These are phyloP conservation scores for Drosophila engyochracea DNA, from an alignment of 2,888 invertebrate species.

Conservation along the genomic window DNA sequence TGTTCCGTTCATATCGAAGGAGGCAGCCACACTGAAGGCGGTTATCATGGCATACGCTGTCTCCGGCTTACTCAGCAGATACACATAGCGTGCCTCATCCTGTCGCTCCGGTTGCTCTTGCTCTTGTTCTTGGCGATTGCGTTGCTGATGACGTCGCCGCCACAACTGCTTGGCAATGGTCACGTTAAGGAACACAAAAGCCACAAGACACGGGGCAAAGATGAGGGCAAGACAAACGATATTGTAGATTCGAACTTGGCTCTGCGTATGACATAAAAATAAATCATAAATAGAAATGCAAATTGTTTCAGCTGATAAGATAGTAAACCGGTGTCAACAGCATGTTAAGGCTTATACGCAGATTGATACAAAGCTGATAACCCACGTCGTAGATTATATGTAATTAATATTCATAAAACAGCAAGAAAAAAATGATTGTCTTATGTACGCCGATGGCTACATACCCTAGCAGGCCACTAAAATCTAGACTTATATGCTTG, in stretches of 20 bases:
- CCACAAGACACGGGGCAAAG: slow-evolving; percentile 86
- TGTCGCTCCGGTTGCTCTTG: slow-evolving; percentile 9
- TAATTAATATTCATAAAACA: slow-evolving; percentile 1
- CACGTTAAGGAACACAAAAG: slow-evolving; percentile 86
- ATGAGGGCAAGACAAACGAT: slow-evolving; percentile 83
- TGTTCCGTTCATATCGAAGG: slow-evolving; percentile 25
- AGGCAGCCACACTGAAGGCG: slow-evolving; percentile 59
- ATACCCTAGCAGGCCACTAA: neutral
- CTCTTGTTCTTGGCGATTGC: slow-evolving; percentile 27
- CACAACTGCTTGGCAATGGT: slow-evolving; percentile 86
- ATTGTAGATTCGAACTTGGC: slow-evolving; percentile 75
- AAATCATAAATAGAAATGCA: slow-evolving; percentile 47
- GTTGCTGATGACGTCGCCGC: slow-evolving; percentile 83
- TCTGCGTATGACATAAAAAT: slow-evolving; percentile 47
- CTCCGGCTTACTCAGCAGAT: slow-evolving; percentile 42
- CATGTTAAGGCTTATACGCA: slow-evolving; percentile 23
- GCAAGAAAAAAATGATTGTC: neutral
- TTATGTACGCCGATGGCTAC: neutral
- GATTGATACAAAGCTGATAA: slow-evolving; percentile 3
- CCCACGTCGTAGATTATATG: neutral
- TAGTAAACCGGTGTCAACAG: slow-evolving; percentile 41
- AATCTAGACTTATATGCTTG: neutral
- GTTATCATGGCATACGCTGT: slow-evolving; percentile 54
- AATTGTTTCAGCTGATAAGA: slow-evolving; percentile 66
- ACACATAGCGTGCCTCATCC: slow-evolving; percentile 14